Base-by-base conservation (phyloP, 2,888 invertebrate species). In the Tinea trinotella region DNA sequence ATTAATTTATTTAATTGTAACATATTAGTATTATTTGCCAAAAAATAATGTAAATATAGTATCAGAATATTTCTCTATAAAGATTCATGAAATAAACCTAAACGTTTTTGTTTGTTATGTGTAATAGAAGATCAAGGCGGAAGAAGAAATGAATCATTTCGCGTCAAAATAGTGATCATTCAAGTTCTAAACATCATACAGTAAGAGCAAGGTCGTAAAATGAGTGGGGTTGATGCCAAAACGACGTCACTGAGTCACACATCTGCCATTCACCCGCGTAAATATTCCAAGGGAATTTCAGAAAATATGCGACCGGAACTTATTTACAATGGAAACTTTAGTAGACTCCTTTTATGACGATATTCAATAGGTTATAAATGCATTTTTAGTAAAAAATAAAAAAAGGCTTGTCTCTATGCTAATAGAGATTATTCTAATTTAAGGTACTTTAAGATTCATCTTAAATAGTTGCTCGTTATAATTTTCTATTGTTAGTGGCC, bases 251-350 rank as follows among this genome's bases (percentile, higher is more conserved):
- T 46, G 17, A 50, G 6, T 50, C 50, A 50, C 24, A 22, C 50
- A 24, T 50, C 24, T 50, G 50, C 24, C 50, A 50, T 50, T 50
- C 50, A 50, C 50, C 50, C 50, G 50, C 50, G 24, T 7, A 24
- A 50, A 24, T 15, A 50, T 49, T 49, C 22, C 50, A n/a, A 3
- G n/a, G 3, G 50, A 24, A 18, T 22, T 50, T 48, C 12, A 7
- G 20, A 22, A 50, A 50, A 50, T 24, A 50, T 24, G 24, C 24
- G 19, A 17, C 46, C 17, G 46, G 40, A 40, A 15, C 13, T 40
- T 40, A 7, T 40, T 40, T 40, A 40, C 40, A 40, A 40, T 40
- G 40, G 40, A 40, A 40, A 15, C 40, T 15, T 40, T 40, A 12
- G 40, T 15, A 40, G n/a, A n/a, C n/a, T n/a, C n/a, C n/a, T n/a